These are phyloP conservation scores for Drosophila sproati DNA, from an alignment of 1,140 invertebrate species.

Conservation along the genomic window DNA sequence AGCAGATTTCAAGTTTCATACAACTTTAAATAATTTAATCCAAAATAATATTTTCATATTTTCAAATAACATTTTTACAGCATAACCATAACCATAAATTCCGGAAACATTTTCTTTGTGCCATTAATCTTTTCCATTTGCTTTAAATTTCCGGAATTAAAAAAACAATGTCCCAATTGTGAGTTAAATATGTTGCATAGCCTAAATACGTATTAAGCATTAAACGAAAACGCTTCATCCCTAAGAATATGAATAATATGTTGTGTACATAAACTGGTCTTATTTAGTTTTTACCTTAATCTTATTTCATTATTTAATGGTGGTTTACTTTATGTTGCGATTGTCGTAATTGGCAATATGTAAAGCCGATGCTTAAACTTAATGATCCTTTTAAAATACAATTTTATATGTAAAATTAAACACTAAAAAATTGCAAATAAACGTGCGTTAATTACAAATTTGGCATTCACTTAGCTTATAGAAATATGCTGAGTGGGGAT, in stretches of 20 bases:
- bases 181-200: slow-evolving; percentile 43
- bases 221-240: slow-evolving; percentile 68
- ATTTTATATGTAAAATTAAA: slow-evolving; percentile 34
- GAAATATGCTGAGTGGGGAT: too few relatives aligned
- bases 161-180: slow-evolving; percentile 59
- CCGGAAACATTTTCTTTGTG: slow-evolving; percentile 32
- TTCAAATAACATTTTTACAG: slow-evolving; percentile 21
- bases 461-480: background rate
- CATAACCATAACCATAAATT: slow-evolving; percentile 22
- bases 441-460: slow-evolving; percentile 19
- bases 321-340: slow-evolving; percentile 58
- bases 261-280: slow-evolving; percentile 57
- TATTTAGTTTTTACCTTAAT: slow-evolving; percentile 66
- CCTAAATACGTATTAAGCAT: slow-evolving; percentile 31
- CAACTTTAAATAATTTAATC: slow-evolving; percentile 26
- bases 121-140: slow-evolving; percentile 33
- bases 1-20: slow-evolving; percentile 40
- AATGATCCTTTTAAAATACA: slow-evolving; percentile 25
- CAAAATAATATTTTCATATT: slow-evolving; percentile 38
- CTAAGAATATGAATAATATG: slow-evolving; percentile 57
- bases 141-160: slow-evolving; percentile 13
- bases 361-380: slow-evolving; percentile 8
- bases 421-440: slow-evolving; percentile 21
- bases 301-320: slow-evolving; percentile 62
- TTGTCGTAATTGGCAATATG: slow-evolving; percentile 21